Evolutionary conservation across 2,113 vertebrate species (phyloP).

Genomic region (Hemicordylus capensis): DNA sequence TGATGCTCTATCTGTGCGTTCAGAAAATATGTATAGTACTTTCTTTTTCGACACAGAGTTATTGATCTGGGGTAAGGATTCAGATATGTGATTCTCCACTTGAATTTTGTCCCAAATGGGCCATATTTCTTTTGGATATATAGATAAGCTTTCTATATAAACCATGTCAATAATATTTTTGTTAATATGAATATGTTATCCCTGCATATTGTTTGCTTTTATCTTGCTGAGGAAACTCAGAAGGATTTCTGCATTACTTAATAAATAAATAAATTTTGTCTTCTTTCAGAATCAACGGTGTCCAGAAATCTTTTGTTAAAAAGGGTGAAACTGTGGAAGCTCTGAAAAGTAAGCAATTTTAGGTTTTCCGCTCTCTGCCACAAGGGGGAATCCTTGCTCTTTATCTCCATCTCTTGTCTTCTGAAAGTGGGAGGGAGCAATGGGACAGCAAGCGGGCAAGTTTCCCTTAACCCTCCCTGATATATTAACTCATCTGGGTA

Average conservation of each 20-base stretch:
- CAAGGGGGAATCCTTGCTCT: background rate
- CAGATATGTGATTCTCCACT: background rate
- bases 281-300: slow-evolving; percentile 88
- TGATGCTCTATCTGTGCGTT: background rate
- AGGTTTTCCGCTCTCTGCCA: slow-evolving; percentile 14
- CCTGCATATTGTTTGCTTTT: background rate
- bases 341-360: slow-evolving; percentile 84
- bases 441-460: background rate
- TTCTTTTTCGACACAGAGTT: background rate
- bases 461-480: background rate
- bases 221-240: background rate
- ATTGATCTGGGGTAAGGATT: background rate
- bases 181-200: background rate
- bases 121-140: background rate
- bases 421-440: background rate
- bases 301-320: slow-evolving; percentile 90
- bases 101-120: background rate
- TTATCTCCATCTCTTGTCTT: background rate
- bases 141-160: background rate
- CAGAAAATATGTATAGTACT: background rate
- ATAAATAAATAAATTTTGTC: slow-evolving; percentile 27
- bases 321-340: slow-evolving; percentile 89
- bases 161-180: background rate
- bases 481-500: background rate
- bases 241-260: background rate